Evolutionary conservation across 64 coral and sea anemone species (phyloP).

Genomic region (Pachyseris speciosa): DNA sequence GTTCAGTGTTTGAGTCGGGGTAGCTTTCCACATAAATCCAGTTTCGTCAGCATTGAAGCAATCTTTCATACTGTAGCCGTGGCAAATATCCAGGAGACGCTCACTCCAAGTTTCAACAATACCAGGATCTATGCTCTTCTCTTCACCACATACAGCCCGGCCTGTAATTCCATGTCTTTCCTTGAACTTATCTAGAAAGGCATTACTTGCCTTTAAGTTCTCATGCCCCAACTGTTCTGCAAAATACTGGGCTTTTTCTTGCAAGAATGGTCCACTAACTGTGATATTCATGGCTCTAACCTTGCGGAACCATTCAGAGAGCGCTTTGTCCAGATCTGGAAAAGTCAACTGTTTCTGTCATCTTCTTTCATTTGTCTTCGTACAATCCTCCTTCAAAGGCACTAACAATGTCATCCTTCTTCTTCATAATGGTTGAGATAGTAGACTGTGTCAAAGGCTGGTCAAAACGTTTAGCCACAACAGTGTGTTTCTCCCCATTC

Average conservation of each 20-base stretch:
- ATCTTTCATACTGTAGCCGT: conserved; percentile 15
- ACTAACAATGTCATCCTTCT: conserved; percentile 19
- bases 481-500: background rate
- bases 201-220: conserved; percentile 36
- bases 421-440: conserved; percentile 16
- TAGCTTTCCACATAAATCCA: conserved; percentile 52
- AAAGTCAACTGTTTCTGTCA: conserved; percentile 57
- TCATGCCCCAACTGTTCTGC: too few relatives aligned
- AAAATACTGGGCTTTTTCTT: conserved; percentile 53
- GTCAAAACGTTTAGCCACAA: background rate
- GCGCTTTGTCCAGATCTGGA: conserved; percentile 52
- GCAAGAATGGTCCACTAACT: conserved; percentile 48
- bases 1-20: conserved; percentile 41
- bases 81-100: conserved; percentile 53
- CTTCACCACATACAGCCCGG: conserved; percentile 45
- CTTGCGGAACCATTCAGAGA: conserved; percentile 47
- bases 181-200: conserved; percentile 47
- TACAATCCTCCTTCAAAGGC: conserved; percentile 10
- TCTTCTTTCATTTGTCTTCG: conserved; percentile 34
- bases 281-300: conserved; percentile 24
- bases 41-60: conserved; percentile 58
- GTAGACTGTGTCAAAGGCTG: conserved; percentile 13
- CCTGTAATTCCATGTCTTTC: too few relatives aligned
- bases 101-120: conserved; percentile 49
- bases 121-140: conserved; percentile 52